Evolutionary conservation across 2,797 vertebrate species (phyloP).

Genomic region (Serranus cabrilla): DNA sequence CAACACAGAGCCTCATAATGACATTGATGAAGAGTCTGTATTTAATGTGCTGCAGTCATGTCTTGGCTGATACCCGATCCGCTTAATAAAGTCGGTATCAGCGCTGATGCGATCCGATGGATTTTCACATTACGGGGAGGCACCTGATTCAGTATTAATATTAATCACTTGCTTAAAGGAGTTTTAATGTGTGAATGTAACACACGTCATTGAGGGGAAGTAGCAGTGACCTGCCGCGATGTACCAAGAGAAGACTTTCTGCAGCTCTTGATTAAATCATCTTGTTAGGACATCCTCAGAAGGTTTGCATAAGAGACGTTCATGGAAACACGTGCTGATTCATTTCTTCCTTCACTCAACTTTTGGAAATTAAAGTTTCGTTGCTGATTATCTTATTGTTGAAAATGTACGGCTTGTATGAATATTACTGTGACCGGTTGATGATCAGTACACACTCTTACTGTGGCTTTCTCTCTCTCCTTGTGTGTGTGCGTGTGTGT

Average conservation of each 20-base stretch:
- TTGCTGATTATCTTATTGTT: not conserved
- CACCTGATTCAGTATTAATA: not conserved
- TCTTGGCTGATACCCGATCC: not conserved
- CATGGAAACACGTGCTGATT: not conserved
- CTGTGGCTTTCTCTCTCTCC: constrained; percentile 41
- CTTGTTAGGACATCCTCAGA: not conserved
- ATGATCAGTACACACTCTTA: constrained; percentile 33
- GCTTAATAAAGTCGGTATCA: not conserved
- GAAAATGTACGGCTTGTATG: not conserved
- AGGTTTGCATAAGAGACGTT: not conserved
- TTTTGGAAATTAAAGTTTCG: not conserved
- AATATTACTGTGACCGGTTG: not conserved
- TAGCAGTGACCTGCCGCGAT: not conserved
- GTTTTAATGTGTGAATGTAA: not conserved
- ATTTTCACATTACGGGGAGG: not conserved
- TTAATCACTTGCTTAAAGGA: not conserved
- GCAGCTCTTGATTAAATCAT: not conserved
- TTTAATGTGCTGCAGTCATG: not conserved
- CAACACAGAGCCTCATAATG: not conserved
- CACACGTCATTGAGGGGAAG: not conserved
- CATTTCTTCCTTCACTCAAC: not conserved
- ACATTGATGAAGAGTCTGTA: not conserved
- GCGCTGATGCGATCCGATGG: not conserved
- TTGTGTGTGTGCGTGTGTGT: constrained; percentile 34
- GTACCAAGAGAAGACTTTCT: not conserved